Conservation (phyloP, 2,113 vertebrate genomes). For the Camelus bactrianus region DNA sequence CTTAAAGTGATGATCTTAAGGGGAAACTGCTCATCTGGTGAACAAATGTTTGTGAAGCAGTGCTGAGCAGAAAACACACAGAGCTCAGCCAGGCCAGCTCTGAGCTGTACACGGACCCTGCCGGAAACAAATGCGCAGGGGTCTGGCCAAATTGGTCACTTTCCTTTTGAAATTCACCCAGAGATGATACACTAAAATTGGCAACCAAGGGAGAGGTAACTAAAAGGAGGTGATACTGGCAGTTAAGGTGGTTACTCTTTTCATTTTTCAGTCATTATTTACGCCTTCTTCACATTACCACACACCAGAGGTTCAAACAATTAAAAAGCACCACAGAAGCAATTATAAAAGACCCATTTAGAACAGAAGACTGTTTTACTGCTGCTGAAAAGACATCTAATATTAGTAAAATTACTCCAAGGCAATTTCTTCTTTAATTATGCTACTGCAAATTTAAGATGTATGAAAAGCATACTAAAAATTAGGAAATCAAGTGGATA, state of each 20-base stretch:
- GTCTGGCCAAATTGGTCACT: background rate
- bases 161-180: background rate
- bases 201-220: background rate
- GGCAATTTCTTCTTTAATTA: slow-evolving; percentile 24
- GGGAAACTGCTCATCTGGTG: background rate
- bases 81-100: too few species aligned
- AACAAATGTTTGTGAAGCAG: background rate
- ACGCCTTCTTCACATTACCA: background rate
- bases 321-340: background rate
- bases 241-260: background rate
- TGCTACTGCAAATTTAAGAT: slow-evolving; percentile 43
- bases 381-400: background rate
- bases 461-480: slow-evolving; percentile 17
- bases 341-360: slow-evolving; percentile 17
- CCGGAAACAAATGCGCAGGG: fast-evolving
- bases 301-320: background rate
- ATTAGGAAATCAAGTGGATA: slow-evolving; percentile 6
- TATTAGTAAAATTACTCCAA: slow-evolving; percentile 20
- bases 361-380: background rate
- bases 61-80: background rate
- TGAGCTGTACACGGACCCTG: background rate
- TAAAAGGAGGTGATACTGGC: fast-evolving
- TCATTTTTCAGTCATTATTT: background rate
- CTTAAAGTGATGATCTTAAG: background rate
- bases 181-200: background rate